phyloP scores from a whole-genome alignment of 1,140 invertebrate genomes.

The Apocrypta bakeri region DNA sequence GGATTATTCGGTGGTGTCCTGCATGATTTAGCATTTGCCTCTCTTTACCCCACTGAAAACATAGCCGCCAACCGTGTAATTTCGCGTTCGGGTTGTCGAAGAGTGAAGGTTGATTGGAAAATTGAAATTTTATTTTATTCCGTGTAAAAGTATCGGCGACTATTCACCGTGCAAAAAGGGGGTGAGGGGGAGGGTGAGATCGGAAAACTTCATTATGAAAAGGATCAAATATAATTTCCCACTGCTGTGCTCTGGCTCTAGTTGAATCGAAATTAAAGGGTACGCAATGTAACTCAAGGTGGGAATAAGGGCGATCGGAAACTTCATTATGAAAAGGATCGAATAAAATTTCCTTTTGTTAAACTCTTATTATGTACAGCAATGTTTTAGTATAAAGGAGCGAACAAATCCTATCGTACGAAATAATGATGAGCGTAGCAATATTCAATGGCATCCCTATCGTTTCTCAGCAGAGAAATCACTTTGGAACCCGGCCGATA shows the following conservation, averaged over 20 bases:
- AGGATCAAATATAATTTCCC: neutral
- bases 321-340: no score
- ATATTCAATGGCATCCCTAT: neutral
- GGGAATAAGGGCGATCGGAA: no score
- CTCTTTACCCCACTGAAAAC: neutral
- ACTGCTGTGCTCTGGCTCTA: neutral
- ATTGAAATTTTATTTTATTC: slow-evolving; percentile 12
- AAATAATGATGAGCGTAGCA: neutral
- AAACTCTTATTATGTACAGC: no score
- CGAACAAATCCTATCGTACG: no score
- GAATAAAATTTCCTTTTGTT: no score
- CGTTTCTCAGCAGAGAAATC: neutral
- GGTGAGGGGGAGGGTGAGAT: no score
- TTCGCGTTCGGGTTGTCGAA: slow-evolving; percentile 8
- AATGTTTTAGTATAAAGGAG: no score
- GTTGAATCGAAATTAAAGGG: neutral
- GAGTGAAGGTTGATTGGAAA: neutral
- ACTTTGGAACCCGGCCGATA: no score
- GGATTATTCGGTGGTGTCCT: slow-evolving; percentile 30
- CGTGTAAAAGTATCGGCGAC: no score
- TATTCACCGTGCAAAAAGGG: no score
- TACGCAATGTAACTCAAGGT: no score
- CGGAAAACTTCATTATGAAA: neutral
- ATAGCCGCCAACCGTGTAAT: slow-evolving; percentile 13
- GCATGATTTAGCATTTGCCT: slow-evolving; percentile 17